Evolutionary conservation across 1,140 invertebrate genomes (phyloP).

Genomic region (Phocides pigmalion): DNA sequence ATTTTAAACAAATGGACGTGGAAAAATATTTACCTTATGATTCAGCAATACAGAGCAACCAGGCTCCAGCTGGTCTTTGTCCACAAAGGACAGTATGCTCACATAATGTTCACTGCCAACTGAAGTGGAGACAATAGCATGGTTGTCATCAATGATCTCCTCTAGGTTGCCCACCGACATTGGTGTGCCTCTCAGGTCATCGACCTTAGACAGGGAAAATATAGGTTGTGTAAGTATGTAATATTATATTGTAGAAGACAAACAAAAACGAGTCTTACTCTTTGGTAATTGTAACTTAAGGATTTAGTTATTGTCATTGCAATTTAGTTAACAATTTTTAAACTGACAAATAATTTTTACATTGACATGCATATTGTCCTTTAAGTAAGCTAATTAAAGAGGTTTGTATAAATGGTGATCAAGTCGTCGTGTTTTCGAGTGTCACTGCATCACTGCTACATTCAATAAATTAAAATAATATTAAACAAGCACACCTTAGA

Average conservation of each 20-base stretch:
- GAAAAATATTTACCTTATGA: constrained; percentile 92
- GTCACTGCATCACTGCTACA: no score
- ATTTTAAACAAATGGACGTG: no score
- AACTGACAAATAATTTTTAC: no score
- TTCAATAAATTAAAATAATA: not conserved
- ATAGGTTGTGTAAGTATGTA: not conserved
- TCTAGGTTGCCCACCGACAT: constrained; percentile 99
- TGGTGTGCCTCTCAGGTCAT: constrained; percentile 98
- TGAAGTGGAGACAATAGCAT: constrained; percentile 99
- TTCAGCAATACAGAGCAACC: constrained; percentile 99
- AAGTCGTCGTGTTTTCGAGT: no score
- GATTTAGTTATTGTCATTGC: no score
- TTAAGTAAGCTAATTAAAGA: no score
- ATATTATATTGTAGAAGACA: not conserved
- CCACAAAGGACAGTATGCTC: constrained; percentile 99
- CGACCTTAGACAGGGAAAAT: constrained; percentile 86
- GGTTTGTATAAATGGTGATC: no score
- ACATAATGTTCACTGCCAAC: constrained; percentile 99
- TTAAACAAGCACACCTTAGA: constrained; percentile 86
- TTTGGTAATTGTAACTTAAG: no score
- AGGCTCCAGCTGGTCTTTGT: constrained; percentile 99
- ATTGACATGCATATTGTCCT: no score
- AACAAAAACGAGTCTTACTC: no score
- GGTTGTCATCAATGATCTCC: constrained; percentile 99
- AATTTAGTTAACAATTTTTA: no score